Conservation (phyloP, 2,113 vertebrate species). For the Anhinga anhinga region DNA sequence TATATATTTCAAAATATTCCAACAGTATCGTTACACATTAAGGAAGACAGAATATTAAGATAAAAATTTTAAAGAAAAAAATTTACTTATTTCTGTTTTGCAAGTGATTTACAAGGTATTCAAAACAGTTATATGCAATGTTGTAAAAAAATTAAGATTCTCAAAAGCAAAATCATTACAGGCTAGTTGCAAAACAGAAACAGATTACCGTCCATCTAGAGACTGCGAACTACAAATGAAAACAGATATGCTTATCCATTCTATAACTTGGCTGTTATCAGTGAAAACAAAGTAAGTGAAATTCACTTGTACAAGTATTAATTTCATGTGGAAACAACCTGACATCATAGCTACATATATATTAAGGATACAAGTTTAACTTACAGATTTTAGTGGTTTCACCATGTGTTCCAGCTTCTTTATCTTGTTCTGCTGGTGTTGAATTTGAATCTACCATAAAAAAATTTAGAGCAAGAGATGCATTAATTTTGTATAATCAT, state of each 20-base stretch:
- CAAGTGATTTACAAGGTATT: neutral
- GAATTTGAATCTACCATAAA: slow-evolving; percentile 67
- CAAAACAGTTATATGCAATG: neutral
- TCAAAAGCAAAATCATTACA: neutral
- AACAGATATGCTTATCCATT: neutral
- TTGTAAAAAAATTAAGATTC: neutral
- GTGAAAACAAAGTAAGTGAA: neutral
- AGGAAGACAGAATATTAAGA: neutral
- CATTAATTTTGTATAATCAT: neutral
- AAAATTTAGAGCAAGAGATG: neutral
- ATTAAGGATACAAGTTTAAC: slow-evolving; percentile 36
- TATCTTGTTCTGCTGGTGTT: slow-evolving; percentile 68
- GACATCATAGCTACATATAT: neutral
- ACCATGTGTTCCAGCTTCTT: slow-evolving; percentile 62
- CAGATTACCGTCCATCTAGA: neutral
- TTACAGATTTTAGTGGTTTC: slow-evolving; percentile 68
- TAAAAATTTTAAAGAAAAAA: neutral
- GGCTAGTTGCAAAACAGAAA: neutral
- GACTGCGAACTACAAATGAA: neutral
- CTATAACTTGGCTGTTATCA: neutral
- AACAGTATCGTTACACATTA: neutral
- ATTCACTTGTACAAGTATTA: neutral
- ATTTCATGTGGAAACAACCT: neutral
- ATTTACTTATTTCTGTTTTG: neutral
- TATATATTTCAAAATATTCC: neutral